Evolutionary conservation across 2,113 vertebrate species (phyloP).

Genomic region (Oceanodroma tethys): DNA sequence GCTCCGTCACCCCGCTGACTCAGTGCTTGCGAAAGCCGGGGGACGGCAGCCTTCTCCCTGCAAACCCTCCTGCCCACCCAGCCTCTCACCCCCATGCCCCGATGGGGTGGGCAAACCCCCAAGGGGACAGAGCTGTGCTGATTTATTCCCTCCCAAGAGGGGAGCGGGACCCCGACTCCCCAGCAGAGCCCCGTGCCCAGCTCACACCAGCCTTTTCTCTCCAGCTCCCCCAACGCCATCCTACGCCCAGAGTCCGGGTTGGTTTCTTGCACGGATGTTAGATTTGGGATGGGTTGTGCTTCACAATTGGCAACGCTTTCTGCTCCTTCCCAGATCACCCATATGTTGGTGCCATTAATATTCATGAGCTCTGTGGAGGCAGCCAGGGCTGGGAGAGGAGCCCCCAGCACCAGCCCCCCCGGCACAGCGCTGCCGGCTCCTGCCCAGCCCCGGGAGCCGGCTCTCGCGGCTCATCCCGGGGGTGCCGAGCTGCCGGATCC

Average conservation of each 20-base stretch:
- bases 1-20: not conserved
- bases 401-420: not conserved
- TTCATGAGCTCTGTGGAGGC: not conserved
- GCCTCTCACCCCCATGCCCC: not conserved
- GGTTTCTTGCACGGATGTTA: not conserved
- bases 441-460: not conserved
- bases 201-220: not conserved
- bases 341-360: not conserved
- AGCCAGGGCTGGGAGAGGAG: not conserved
- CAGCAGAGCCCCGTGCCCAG: not conserved
- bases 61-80: not conserved
- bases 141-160: not conserved
- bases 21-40: not conserved
- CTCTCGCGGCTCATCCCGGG: rapidly evolving
- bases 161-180: not conserved
- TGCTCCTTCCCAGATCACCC: not conserved
- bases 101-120: rapidly evolving
- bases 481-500: not conserved
- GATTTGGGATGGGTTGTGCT: not conserved
- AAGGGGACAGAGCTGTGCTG: rapidly evolving
- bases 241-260: not conserved
- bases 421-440: not conserved
- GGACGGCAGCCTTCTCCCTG: not conserved
- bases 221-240: not conserved
- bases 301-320: not conserved